A percentile compares a stretch with the other conserved stretches of the same genome.
Evolutionary conservation across 2,888 invertebrate genomes (phyloP).

Genomic region (Drosophila birchii): DNA sequence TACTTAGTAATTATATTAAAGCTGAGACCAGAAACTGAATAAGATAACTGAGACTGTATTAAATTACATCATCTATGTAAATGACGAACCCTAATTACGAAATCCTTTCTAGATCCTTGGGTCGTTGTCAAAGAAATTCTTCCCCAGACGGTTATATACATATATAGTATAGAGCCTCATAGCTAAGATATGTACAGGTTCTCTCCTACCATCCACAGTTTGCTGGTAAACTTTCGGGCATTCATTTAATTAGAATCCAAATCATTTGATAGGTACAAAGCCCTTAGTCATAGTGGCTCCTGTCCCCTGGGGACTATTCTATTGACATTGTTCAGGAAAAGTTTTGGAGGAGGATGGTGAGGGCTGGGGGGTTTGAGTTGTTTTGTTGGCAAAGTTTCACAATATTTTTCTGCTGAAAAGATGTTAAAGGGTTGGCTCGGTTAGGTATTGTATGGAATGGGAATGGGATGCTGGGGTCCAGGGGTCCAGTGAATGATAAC

Average conservation of each 20-base stretch:
- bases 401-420: slow-evolving; percentile 51
- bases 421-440: slow-evolving; percentile 37
- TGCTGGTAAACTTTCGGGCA: slow-evolving; percentile 31
- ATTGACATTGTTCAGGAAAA: slow-evolving; percentile 45
- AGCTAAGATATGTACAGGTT: slow-evolving; percentile 5
- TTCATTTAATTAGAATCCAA: slow-evolving; percentile 49
- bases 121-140: slow-evolving; percentile 25
- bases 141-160: slow-evolving; percentile 2
- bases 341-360: slow-evolving; percentile 3
- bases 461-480: not conserved
- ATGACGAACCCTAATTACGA: slow-evolving; percentile 31
- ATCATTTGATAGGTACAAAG: slow-evolving; percentile 49
- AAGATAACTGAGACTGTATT: slow-evolving; percentile 10
- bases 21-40: no score
- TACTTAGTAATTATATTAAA: not conserved
- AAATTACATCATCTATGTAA: slow-evolving; percentile 39
- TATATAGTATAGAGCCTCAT: not conserved
- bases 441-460: not conserved
- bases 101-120: slow-evolving; percentile 26
- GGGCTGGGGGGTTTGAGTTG: slow-evolving; percentile 29
- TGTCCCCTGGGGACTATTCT: slow-evolving; percentile 44
- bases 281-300: slow-evolving; percentile 46
- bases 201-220: not conserved
- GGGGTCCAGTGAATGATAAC: slow-evolving; percentile 49
- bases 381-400: slow-evolving; percentile 52